phyloP scores from a whole-genome alignment of 2,888 invertebrate genomes.

The Drosophila koepferae region DNA sequence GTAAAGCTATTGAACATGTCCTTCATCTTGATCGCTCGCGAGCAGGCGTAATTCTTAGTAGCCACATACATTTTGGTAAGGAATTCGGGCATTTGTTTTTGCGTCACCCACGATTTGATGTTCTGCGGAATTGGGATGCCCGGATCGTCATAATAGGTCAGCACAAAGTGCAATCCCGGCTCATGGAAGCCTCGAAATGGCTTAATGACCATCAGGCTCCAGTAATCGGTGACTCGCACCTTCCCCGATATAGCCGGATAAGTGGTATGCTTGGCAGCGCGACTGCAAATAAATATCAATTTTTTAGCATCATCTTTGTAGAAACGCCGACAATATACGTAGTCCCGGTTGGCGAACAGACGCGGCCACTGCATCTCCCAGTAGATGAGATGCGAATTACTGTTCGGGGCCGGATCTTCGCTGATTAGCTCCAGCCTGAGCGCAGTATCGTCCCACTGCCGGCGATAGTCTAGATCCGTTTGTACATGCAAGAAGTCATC shows the following conservation, averaged over 20 bases:
- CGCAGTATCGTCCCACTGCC: slow-evolving; percentile 92
- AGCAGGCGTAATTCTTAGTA: slow-evolving; percentile 87
- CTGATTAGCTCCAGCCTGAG: slow-evolving; percentile 90
- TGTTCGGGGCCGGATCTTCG: slow-evolving; percentile 86
- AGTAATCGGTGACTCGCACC: slow-evolving; percentile 91
- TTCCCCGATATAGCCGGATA: slow-evolving; percentile 89
- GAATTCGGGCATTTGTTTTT: slow-evolving; percentile 92
- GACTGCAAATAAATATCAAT: slow-evolving; percentile 88
- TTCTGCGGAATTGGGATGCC: slow-evolving; percentile 90
- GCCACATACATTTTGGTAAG: slow-evolving; percentile 89
- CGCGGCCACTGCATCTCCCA: slow-evolving; percentile 96
- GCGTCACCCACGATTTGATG: slow-evolving; percentile 91
- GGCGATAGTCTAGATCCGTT: slow-evolving; percentile 91
- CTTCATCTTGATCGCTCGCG: slow-evolving; percentile 83
- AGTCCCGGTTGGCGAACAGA: slow-evolving; percentile 94
- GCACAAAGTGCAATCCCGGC: slow-evolving; percentile 88
- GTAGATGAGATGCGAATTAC: slow-evolving; percentile 91
- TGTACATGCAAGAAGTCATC: slow-evolving; percentile 93
- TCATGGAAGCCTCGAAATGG: slow-evolving; percentile 85
- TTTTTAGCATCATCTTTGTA: slow-evolving; percentile 87
- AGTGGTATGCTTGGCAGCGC: slow-evolving; percentile 89
- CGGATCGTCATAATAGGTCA: slow-evolving; percentile 96
- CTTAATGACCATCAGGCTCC: slow-evolving; percentile 94
- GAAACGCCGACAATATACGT: slow-evolving; percentile 92
- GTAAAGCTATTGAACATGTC: slow-evolving; percentile 73